Evolutionary conservation across 2,797 vertebrate genomes (phyloP).

Genomic region (Scyliorhinus canicula): DNA sequence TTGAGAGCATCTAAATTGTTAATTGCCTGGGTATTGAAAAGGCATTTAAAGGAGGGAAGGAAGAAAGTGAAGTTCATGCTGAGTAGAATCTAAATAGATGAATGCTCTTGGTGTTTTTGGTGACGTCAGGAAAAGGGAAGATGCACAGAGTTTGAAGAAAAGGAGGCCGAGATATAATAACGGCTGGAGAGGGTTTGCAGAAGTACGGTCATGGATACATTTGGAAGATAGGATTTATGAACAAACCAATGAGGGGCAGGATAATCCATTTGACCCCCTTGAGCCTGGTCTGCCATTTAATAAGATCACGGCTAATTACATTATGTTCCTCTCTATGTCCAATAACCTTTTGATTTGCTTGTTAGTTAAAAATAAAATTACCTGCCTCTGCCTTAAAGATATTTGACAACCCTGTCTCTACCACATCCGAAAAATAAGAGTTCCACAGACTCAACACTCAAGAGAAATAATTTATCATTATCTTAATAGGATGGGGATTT

Average conservation of each 20-base stretch:
- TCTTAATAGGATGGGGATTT: neutral
- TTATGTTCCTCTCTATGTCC: no score
- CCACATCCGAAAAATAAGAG: no score
- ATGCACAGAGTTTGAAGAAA: neutral
- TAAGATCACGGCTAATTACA: no score
- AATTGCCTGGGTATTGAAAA: neutral
- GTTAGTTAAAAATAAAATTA: no score
- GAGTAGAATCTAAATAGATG: neutral
- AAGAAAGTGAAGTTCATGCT: neutral
- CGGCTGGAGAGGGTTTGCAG: neutral
- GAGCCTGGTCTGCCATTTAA: no score
- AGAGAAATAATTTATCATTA: no score
- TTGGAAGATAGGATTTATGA: neutral
- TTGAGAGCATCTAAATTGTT: neutral
- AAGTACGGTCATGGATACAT: neutral
- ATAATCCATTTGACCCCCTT: no score
- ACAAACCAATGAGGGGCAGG: no score
- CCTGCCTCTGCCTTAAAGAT: no score
- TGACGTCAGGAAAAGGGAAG: neutral
- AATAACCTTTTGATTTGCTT: no score
- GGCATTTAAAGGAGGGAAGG: neutral
- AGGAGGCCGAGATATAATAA: neutral
- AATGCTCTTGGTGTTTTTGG: neutral
- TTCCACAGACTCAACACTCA: no score
- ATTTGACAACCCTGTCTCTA: no score